Conservation (phyloP, 2,888 invertebrate genomes). For the Acleris emargana region DNA sequence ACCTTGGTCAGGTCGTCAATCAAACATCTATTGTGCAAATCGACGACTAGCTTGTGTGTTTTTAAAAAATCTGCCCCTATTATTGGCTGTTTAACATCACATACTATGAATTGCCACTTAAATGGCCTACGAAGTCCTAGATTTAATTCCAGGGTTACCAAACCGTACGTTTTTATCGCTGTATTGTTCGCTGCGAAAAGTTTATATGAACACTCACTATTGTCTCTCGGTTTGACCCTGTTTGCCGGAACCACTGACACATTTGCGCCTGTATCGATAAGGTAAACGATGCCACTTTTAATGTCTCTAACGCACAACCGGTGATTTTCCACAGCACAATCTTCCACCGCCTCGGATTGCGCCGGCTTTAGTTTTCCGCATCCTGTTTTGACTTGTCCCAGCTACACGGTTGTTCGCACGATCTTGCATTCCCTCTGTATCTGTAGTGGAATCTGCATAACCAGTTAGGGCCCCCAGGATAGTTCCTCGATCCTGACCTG, state of each 20-base stretch:
- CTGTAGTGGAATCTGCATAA: too few relatives aligned
- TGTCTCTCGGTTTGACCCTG: neutral
- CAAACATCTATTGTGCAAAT: constrained; percentile 4
- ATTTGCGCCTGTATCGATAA: constrained; percentile 1
- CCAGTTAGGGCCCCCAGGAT: too few relatives aligned
- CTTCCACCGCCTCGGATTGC: too few relatives aligned
- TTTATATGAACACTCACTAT: neutral
- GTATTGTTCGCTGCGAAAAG: constrained; percentile 1
- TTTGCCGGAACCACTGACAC: neutral
- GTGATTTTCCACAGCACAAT: too few relatives aligned
- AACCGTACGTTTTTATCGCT: constrained; percentile 1
- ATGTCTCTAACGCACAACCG: neutral
- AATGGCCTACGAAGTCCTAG: neutral
- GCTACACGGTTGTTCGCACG: too few relatives aligned
- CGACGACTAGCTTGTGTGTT: neutral
- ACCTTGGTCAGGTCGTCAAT: neutral
- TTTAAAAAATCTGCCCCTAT: constrained; percentile 9
- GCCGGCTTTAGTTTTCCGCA: too few relatives aligned
- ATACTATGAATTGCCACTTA: constrained; percentile 6
- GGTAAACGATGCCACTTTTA: neutral
- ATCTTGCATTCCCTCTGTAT: too few relatives aligned
- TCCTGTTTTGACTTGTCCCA: too few relatives aligned
- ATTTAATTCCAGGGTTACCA: neutral
- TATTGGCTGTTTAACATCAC: constrained; percentile 11
- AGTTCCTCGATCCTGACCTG: too few relatives aligned